A percentile compares a stretch with the other conserved stretches of the same genome.
phyloP scores from a whole-genome alignment of 2,797 vertebrate genomes.

The Acanthopagrus latus region DNA sequence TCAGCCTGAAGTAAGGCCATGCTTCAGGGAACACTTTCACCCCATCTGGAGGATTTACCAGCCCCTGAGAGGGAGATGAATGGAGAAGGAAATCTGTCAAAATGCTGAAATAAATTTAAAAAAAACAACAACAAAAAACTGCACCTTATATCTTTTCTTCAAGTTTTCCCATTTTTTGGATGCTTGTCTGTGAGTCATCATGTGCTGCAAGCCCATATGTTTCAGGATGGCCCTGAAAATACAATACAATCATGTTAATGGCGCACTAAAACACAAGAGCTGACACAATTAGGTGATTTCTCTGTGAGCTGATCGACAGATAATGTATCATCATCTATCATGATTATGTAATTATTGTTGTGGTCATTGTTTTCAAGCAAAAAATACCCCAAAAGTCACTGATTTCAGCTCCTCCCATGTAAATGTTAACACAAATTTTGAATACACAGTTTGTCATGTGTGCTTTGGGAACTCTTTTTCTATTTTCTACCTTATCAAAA shows the following conservation, averaged over 20 bases:
- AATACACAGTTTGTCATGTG: no score
- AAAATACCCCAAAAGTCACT: no score
- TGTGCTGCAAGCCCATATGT: constrained; percentile 81
- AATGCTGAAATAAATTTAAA: background rate
- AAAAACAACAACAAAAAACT: background rate
- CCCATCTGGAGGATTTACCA: constrained; percentile 78
- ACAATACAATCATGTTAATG: background rate
- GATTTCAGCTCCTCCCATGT: no score
- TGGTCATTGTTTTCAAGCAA: no score
- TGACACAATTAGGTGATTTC: background rate
- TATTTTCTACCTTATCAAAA: no score
- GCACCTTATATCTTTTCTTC: constrained; percentile 84
- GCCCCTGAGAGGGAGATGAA: constrained; percentile 57
- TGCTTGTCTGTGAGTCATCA: constrained; percentile 81
- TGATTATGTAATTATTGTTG: no score
- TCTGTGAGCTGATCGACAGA: background rate
- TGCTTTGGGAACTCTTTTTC: no score
- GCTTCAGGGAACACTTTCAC: constrained; percentile 68
- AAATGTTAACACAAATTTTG: no score
- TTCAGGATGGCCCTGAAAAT: constrained; percentile 79
- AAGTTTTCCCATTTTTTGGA: constrained; percentile 86
- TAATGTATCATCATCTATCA: no score
- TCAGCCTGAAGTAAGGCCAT: constrained; percentile 79
- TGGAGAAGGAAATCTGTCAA: background rate
- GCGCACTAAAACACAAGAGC: background rate